Base-by-base conservation (phyloP, 2,888 invertebrate genomes). In the Ichneumoninae sp. region DNA sequence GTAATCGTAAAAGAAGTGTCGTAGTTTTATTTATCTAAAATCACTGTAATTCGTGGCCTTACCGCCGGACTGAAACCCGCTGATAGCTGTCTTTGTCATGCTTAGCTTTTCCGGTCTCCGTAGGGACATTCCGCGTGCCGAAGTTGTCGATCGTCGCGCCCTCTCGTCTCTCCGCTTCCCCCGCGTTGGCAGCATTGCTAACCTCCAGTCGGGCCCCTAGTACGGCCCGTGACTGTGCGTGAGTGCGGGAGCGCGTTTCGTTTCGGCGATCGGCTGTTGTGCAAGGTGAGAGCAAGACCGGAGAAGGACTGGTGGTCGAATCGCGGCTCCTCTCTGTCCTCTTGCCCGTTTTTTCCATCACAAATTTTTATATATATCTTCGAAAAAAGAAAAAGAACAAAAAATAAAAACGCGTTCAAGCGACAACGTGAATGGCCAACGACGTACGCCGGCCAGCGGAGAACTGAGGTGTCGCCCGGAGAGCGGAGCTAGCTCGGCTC, bases 391-490 rank as follows among this genome's bases (percentile, higher is more conserved):
- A 60, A 6, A 30, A 60, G 26, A 16, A 16, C 13, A n/a, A 30
- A 47, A 10, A 7, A 60, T 36, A 60, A 5, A 65, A 60, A 47
- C 50, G 74, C 63, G 74, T 63, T 63, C n/a, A 22, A 22, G 50
- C 33, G 60, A 77, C 30, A 71, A 82, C 82, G 85, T 76, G 85
- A 79, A 85, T 85, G 85, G 79, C 71, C 57, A 82, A 60, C 75
- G 79, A 60, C 75, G 77, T 74, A 19, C 69, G 74, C 74, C 84
- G 81, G 81, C 78, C 78, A 81, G 74, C 66, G 70, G 50, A 70
- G 70, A 66, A 60, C 73, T 60, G 76, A 84, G 81, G 81, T 84
- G 82, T 82, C 77, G 74, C 52, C 71, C 65, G 22, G 57, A 75
- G 60, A 75, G 78, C 66, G 54, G 74, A 73, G 36, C 60, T 33